Base-by-base conservation (phyloP, 2,888 invertebrate species). In the Abrostola tripartita region DNA sequence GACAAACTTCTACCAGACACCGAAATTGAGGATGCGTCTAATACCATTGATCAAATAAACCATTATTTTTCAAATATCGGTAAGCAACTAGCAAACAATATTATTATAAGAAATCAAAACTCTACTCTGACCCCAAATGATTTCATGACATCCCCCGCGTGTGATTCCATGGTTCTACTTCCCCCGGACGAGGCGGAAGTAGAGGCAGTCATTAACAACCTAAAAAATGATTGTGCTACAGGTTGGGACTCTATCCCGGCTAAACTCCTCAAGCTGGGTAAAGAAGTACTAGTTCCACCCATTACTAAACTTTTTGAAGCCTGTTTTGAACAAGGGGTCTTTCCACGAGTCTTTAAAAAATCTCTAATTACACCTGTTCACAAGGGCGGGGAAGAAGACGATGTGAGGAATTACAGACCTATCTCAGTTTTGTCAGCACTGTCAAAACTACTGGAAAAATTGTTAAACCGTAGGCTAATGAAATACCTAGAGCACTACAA, bases 371-470 rank as follows among this genome's bases (percentile, higher is more conserved):
- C 36, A 11, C 51, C 35, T 51, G 35, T 37, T 37, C 51, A n/a
- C 11, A 51, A 51, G 38, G 38, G 38, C 7, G 38, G 38, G 38
- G 38, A 10, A 9, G 10, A 40, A 40, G 38, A 40, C 9, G 38
- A 40, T 40, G 38, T 40, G 9, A 40, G 38, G 10, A 40, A 40
- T 40, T 40, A 40, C 38, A 40, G 50, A 37, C 50, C 50, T 11
- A 57, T 57, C 12, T 42, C 58, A 0, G 37, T 58, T 2, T 37
- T 58, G 37, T 37, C 58, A 5, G 35, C 35, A 5, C 6, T 58
- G 14, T 58, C 58, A 6, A 58, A 58, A 11, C 10, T 58, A 5
- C 11, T 58, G 14, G 58, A 58, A 9, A 41, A 14, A 14, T 52
- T 58, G 7, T 14, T 58, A 7, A 44, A 52, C 37, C 51, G 42